These are phyloP conservation scores for Ardeotis arabs DNA, from an alignment of 2,113 vertebrate genomes.

Conservation along the genomic window DNA sequence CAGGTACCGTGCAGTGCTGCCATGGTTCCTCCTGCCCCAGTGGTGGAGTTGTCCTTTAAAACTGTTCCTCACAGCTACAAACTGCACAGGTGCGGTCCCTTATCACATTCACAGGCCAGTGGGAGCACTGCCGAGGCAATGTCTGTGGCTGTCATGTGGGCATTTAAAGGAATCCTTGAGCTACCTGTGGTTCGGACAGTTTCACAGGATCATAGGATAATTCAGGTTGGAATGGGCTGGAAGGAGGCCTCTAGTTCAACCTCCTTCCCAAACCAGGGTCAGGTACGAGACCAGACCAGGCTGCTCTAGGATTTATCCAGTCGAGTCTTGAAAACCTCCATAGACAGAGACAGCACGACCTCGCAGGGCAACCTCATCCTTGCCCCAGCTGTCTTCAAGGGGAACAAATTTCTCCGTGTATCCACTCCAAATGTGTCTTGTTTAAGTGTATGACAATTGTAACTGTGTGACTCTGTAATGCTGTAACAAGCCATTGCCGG, in stretches of 20 bases:
- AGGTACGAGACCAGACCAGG: neutral
- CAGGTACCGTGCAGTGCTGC: accelerated
- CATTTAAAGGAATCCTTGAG: neutral
- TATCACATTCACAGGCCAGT: neutral
- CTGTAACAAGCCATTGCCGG: neutral
- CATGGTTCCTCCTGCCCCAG: neutral
- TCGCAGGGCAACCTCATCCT: neutral
- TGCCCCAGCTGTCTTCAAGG: neutral
- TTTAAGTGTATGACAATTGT: neutral
- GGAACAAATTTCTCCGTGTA: neutral
- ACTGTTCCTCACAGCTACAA: neutral
- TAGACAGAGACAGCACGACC: neutral
- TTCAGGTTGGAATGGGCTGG: neutral
- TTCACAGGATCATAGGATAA: neutral
- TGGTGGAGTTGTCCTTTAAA: neutral
- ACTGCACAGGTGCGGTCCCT: neutral
- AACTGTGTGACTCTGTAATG: neutral
- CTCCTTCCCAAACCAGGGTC: neutral
- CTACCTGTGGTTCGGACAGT: neutral
- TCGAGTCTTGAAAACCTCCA: neutral
- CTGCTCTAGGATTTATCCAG: no score
- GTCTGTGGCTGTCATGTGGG: accelerated
- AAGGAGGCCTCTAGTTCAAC: neutral
- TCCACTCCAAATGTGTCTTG: neutral
- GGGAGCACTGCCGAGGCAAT: accelerated